phyloP scores from a whole-genome alignment of 1,140 invertebrate genomes.

The Streblospio benedicti region DNA sequence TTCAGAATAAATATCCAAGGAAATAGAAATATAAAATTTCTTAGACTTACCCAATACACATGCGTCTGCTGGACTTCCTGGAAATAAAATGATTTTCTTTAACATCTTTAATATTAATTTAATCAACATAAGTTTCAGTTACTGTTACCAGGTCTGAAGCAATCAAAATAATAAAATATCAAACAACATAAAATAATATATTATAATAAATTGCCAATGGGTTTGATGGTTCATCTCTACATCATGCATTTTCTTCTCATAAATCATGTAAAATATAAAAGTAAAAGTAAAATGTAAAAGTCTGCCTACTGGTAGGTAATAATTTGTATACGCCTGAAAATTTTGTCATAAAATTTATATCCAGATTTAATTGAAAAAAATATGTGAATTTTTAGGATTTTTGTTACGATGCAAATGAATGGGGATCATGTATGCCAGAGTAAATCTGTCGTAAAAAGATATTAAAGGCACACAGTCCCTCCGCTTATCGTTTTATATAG shows the following conservation, averaged over 20 bases:
- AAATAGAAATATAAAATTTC: neutral
- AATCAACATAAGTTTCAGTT: neutral
- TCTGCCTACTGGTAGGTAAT: no score
- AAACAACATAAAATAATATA: neutral
- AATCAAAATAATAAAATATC: neutral
- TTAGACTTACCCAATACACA: constrained; percentile 37
- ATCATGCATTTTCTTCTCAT: neutral
- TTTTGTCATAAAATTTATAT: no score
- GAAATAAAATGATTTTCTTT: constrained; percentile 15
- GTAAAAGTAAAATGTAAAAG: no score
- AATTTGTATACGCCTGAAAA: no score
- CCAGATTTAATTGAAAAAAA: no score
- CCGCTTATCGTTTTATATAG: no score
- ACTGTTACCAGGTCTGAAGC: neutral
- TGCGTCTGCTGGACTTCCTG: constrained; percentile 37
- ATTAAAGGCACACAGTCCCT: no score
- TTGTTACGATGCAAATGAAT: no score
- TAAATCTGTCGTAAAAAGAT: no score
- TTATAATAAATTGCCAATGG: neutral
- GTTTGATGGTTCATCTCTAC: neutral
- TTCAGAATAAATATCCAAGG: no score
- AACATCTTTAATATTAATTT: constrained; percentile 1
- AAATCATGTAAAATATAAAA: neutral
- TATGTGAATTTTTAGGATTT: no score
- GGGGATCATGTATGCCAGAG: no score